These are phyloP conservation scores for Gallinago nigripennis DNA, from an alignment of 2,797 vertebrate genomes.

Conservation along the genomic window DNA sequence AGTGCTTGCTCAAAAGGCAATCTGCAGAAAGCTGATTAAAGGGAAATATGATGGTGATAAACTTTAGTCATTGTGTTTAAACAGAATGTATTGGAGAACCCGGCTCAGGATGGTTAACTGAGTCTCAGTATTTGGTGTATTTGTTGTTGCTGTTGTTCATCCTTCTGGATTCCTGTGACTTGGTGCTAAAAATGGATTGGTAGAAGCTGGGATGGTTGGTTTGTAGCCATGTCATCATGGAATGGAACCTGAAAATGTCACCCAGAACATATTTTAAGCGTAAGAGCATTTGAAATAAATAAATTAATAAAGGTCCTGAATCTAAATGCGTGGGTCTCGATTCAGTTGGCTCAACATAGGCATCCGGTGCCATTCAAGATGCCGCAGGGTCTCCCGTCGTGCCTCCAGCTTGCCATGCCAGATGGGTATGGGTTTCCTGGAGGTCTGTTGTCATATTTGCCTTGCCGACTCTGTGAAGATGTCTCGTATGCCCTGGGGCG, in stretches of 20 bases:
- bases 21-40: conserved; percentile 1
- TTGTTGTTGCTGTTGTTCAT: background rate
- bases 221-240: background rate
- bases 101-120: background rate
- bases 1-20: background rate
- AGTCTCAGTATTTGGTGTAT: background rate
- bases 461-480: background rate
- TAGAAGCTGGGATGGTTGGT: background rate
- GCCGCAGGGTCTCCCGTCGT: background rate
- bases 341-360: background rate
- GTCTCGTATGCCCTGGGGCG: background rate
- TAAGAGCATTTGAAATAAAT: background rate
- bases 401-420: background rate
- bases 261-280: background rate
- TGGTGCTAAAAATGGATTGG: background rate
- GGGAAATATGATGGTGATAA: background rate
- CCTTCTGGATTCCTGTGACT: background rate
- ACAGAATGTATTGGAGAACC: background rate
- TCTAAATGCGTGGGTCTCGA: background rate
- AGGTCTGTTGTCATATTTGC: background rate
- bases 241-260: background rate
- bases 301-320: background rate
- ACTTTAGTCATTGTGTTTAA: background rate
- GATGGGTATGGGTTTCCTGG: background rate
- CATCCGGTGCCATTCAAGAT: background rate